Base-by-base conservation (phyloP, 2,888 invertebrate species). In the Entomobrya proxima region DNA sequence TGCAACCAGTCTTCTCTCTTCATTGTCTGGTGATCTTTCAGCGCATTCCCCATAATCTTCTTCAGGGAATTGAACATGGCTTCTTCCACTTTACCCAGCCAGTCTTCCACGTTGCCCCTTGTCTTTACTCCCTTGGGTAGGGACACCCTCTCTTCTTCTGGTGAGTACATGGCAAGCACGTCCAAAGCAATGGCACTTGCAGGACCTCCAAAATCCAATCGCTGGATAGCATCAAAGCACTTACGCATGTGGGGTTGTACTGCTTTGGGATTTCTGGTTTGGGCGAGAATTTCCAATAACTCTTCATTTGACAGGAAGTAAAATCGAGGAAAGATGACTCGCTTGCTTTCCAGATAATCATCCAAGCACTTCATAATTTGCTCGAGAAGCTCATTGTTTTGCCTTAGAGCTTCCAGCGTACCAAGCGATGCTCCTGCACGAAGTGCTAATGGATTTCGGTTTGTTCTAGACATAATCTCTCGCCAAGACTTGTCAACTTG, bases 241-340 rank as follows among this genome's bases (percentile, higher is more conserved):
- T 98, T 97, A 76, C 96, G 94, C 75, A 98, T 92, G 92, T 97
- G 97, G 11, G 96, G 96, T 91, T 98, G 97, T 0, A 98, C 97
- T 0, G 97, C 96, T 90, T 95, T 95, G 0, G 97, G 97, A 91
- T 97, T 96, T 89, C 96, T 93, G 0, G 95, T 95, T 93, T 98
- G 97, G 0, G 97, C 97, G 85, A 98, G 92, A 90, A 98, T 98
- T 92, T 97, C 97, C 88, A 97, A 92, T 18, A 97, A 92, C 91
- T 97, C 97, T 90, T 97, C 97, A 91, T 97, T 97, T 0, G 97
- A 97, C 84, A 97, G 92, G 91, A 97, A 97, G 92, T 97, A 97
- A 92, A 97, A 97, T 89, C 97, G 92, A 13, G 97, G 96, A 92
- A 97, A 97, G 0, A 96, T 95, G 11, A 96, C 95, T 55, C 97